These are phyloP conservation scores for zebrafish (Danio rerio) DNA, from an alignment of 2,113 vertebrate species.

Conservation along the genomic window DNA sequence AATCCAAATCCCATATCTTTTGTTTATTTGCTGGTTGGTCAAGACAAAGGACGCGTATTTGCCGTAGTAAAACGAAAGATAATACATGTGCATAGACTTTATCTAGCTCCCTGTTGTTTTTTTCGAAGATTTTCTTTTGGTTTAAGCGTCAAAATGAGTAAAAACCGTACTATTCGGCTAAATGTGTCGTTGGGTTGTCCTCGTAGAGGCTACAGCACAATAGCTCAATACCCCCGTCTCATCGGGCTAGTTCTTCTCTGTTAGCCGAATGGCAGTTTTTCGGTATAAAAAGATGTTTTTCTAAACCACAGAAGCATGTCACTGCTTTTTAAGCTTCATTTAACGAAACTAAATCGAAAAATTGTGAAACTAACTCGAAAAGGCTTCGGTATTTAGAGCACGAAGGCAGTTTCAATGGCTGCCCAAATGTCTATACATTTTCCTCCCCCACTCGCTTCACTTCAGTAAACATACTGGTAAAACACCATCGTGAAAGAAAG, in stretches of 20 bases:
- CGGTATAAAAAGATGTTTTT: neutral
- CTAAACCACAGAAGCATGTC: neutral
- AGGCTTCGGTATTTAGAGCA: conserved; percentile 20
- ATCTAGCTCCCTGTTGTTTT: neutral
- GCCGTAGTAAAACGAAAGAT: conserved; percentile 12
- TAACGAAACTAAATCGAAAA: conserved; percentile 3
- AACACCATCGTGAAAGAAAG: neutral
- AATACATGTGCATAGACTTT: neutral
- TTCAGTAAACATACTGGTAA: conserved; percentile 29
- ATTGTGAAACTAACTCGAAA: neutral
- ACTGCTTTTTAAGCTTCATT: neutral
- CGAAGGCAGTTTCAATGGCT: conserved; percentile 37
- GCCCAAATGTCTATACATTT: conserved; percentile 45
- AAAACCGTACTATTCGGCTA: conserved; percentile 27
- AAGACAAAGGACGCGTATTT: conserved; percentile 74
- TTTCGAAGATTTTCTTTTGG: neutral
- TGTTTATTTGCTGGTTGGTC: conserved; percentile 77
- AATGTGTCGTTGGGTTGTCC: conserved; percentile 59
- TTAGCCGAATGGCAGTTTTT: conserved; percentile 59
- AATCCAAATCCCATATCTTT: conserved; percentile 64
- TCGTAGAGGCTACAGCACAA: conserved; percentile 64
- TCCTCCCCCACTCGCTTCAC: conserved; percentile 42
- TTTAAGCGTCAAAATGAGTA: neutral
- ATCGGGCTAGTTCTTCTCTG: conserved; percentile 73
- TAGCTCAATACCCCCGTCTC: conserved; percentile 60